phyloP scores from a whole-genome alignment of 2,888 invertebrate genomes.

The Scaeva pyrastri region DNA sequence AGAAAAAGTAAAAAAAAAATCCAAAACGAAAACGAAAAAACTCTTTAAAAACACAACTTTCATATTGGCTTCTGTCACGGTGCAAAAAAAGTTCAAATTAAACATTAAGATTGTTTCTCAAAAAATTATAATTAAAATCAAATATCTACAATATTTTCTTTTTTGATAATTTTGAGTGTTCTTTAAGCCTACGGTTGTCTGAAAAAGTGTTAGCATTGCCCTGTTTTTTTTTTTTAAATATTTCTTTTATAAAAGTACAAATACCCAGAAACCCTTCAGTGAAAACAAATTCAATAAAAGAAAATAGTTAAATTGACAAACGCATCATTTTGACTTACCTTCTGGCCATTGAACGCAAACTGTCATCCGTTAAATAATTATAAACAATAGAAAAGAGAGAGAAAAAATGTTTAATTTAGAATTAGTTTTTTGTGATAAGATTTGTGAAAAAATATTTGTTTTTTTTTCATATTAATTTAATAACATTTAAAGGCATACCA shows the following conservation, averaged over 20 bases:
- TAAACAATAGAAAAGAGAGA: constrained; percentile 47
- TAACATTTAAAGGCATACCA: constrained; percentile 51
- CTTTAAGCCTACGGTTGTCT: constrained; percentile 49
- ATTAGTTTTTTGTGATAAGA: constrained; percentile 42
- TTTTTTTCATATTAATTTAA: constrained; percentile 6
- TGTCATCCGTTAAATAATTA: constrained; percentile 81
- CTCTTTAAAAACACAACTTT: constrained; percentile 64
- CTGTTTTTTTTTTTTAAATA: constrained; percentile 44
- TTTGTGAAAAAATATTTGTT: not conserved
- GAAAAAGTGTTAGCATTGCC: constrained; percentile 73
- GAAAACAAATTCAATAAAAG: constrained; percentile 32
- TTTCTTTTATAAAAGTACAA: constrained; percentile 20
- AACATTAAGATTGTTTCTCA: constrained; percentile 70
- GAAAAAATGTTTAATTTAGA: constrained; percentile 19
- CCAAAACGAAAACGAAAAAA: constrained; percentile 35
- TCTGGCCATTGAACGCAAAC: constrained; percentile 97
- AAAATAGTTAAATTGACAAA: constrained; percentile 21
- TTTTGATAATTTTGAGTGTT: constrained; percentile 60
- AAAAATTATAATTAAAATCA: constrained; percentile 34
- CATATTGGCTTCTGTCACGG: constrained; percentile 75
- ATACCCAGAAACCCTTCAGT: constrained; percentile 54
- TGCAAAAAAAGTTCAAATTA: constrained; percentile 67
- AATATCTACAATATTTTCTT: constrained; percentile 56
- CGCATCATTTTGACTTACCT: constrained; percentile 86
- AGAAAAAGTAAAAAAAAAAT: not conserved